These are phyloP conservation scores for Chymomyza caudatula DNA, from an alignment of 2,888 invertebrate genomes.

Conservation along the genomic window DNA sequence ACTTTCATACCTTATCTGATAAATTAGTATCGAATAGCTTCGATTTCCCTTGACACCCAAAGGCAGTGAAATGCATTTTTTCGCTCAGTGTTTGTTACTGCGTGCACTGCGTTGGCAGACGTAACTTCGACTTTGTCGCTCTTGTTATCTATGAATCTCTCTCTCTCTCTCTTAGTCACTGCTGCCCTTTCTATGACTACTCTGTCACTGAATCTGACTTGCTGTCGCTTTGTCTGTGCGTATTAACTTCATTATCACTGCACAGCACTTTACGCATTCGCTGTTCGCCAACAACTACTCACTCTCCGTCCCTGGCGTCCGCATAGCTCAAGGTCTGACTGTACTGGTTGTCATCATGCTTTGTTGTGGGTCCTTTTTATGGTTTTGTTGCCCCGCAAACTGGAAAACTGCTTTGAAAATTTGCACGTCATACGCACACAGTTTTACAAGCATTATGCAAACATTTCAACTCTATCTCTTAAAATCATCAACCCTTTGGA, in stretches of 20 bases:
- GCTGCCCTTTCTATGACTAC: background rate
- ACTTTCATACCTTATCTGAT: too few species aligned
- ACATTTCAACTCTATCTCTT: slow-evolving; percentile 14
- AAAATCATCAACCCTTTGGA: slow-evolving; percentile 39
- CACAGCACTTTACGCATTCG: slow-evolving; percentile 38
- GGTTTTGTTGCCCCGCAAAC: background rate
- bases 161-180: background rate
- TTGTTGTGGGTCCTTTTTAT: slow-evolving; percentile 10
- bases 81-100: background rate
- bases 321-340: background rate
- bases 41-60: too few species aligned
- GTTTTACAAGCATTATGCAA: slow-evolving; percentile 43
- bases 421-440: slow-evolving; percentile 65
- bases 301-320: too few species aligned
- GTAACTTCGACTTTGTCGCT: background rate
- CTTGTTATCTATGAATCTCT: background rate
- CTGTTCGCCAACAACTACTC: slow-evolving; percentile 4
- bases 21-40: too few species aligned
- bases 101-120: background rate
- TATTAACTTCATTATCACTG: slow-evolving; percentile 64
- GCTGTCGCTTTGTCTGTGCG: slow-evolving; percentile 5
- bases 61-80: too few species aligned
- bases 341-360: slow-evolving; percentile 1
- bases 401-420: slow-evolving; percentile 53
- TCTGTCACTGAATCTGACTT: slow-evolving; percentile 9